Percentiles rank a stretch among this genome's conserved stretches.
These are phyloP conservation scores for Leucania comma DNA, from an alignment of 2,888 invertebrate genomes.

Conservation along the genomic window DNA sequence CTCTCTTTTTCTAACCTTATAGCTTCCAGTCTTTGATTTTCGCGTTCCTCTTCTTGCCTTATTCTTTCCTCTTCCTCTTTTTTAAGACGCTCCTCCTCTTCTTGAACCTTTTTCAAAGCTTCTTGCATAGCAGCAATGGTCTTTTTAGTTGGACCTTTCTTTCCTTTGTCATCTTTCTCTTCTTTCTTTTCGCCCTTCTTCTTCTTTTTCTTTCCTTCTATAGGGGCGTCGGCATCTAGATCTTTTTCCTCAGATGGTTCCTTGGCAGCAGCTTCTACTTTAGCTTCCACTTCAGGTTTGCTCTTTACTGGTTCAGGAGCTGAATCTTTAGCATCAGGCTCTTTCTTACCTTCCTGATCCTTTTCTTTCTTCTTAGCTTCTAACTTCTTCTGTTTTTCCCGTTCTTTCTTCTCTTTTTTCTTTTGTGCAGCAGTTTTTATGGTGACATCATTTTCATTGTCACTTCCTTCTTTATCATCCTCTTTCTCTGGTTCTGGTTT, in stretches of 20 bases:
- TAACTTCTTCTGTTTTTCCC: conserved; percentile 94
- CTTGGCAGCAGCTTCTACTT: conserved; percentile 80
- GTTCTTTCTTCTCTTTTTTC: conserved; percentile 97
- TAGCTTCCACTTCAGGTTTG: conserved; percentile 73
- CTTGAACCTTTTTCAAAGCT: conserved; percentile 96
- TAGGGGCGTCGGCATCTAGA: conserved; percentile 78
- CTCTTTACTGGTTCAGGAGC: conserved; percentile 71
- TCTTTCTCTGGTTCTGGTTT: conserved; percentile 76
- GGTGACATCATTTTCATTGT: conserved; percentile 91
- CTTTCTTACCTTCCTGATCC: conserved; percentile 80
- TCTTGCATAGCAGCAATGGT: conserved; percentile 98
- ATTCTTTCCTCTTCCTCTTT: conserved; percentile 96
- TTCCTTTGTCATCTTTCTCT: conserved; percentile 90
- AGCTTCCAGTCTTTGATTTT: conserved; percentile 93
- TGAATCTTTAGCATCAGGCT: conserved; percentile 73
- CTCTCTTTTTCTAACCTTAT: conserved; percentile 95
- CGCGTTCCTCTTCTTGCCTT: conserved; percentile 93
- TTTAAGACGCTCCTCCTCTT: conserved; percentile 95
- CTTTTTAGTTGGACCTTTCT: conserved; percentile 95
- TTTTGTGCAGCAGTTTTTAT: conserved; percentile 96
- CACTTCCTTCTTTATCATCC: conserved; percentile 86
- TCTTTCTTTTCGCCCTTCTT: conserved; percentile 83
- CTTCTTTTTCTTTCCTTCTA: conserved; percentile 88
- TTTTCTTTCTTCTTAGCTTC: conserved; percentile 92
- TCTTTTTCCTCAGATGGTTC: conserved; percentile 82